These are phyloP conservation scores for Agraylea sexmaculata DNA, from an alignment of 1,140 invertebrate species.

Conservation along the genomic window DNA sequence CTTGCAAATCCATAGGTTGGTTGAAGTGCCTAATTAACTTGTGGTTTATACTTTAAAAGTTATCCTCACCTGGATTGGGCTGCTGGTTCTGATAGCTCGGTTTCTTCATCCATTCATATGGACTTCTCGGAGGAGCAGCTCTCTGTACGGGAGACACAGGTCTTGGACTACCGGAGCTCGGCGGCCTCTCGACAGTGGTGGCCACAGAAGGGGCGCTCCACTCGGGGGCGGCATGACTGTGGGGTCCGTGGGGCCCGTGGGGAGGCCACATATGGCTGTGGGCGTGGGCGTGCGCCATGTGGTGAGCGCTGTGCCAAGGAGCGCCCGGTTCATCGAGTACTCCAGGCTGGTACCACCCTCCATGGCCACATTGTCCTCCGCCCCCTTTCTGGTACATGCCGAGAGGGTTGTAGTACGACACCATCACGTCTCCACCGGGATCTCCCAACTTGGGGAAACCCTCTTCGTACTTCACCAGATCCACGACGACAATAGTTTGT, in stretches of 20 bases:
- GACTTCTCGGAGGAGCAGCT: conserved; percentile 58
- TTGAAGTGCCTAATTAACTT: conserved; percentile 1
- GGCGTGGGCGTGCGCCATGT: conserved; percentile 25
- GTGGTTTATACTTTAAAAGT: not conserved
- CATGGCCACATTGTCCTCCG: conserved; percentile 28
- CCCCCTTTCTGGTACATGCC: conserved; percentile 46
- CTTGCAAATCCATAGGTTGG: conserved; percentile 2
- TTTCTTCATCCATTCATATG: conserved; percentile 85
- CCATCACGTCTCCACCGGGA: conserved; percentile 34
- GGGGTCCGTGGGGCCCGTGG: conserved; percentile 23
- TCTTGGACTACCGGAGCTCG: conserved; percentile 22
- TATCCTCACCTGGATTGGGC: conserved; percentile 63
- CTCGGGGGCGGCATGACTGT: conserved; percentile 23
- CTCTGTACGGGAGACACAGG: conserved; percentile 37
- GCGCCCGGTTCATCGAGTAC: conserved; percentile 24
- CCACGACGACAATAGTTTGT: too few species aligned
- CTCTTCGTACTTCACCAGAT: too few species aligned
- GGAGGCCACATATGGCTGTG: conserved; percentile 27
- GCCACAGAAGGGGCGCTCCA: conserved; percentile 26
- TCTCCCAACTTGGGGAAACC: too few species aligned
- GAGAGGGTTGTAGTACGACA: conserved; percentile 45
- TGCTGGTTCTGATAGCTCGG: conserved; percentile 70
- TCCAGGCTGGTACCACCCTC: conserved; percentile 31
- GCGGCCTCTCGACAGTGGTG: conserved; percentile 25
- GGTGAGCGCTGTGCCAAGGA: conserved; percentile 26